Conservation (phyloP, 2,113 vertebrate genomes). For the Chrysemys picta region DNA sequence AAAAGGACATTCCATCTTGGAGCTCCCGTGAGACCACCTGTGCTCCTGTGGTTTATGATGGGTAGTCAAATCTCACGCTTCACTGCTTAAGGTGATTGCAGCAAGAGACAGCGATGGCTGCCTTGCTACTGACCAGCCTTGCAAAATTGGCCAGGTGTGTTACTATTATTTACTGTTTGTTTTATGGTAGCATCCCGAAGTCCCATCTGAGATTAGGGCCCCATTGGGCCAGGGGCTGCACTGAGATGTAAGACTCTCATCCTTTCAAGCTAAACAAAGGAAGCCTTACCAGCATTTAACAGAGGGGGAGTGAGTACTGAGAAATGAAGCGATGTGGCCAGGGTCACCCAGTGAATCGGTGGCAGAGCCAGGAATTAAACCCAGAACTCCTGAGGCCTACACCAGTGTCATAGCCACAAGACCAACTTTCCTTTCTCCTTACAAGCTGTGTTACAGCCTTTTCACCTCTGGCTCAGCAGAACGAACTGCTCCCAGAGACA, state of each 20-base stretch:
- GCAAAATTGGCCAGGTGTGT: neutral
- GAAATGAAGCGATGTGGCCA: neutral
- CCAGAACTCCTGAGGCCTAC: accelerated
- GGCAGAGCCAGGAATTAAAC: neutral
- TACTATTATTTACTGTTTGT: neutral
- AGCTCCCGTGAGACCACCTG: neutral
- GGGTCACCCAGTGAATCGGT: neutral
- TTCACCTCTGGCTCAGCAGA: neutral
- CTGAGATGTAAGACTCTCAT: neutral
- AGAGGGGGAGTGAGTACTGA: neutral
- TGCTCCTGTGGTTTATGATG: neutral
- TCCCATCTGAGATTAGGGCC: accelerated
- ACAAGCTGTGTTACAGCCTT: neutral
- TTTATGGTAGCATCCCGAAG: neutral
- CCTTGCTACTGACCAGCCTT: neutral
- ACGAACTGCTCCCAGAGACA: accelerated
- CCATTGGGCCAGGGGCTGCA: neutral
- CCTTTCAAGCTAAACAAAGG: neutral
- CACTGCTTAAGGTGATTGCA: neutral
- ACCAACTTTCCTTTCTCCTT: neutral
- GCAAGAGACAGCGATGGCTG: neutral
- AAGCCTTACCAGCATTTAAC: neutral
- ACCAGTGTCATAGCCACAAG: neutral
- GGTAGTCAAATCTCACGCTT: neutral
- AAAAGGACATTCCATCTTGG: neutral